Evolutionary conservation across 2,113 vertebrate genomes (phyloP), one percentile per base, ranked within the genome.

Genomic region (Toxotes jaculatrix): DNA sequence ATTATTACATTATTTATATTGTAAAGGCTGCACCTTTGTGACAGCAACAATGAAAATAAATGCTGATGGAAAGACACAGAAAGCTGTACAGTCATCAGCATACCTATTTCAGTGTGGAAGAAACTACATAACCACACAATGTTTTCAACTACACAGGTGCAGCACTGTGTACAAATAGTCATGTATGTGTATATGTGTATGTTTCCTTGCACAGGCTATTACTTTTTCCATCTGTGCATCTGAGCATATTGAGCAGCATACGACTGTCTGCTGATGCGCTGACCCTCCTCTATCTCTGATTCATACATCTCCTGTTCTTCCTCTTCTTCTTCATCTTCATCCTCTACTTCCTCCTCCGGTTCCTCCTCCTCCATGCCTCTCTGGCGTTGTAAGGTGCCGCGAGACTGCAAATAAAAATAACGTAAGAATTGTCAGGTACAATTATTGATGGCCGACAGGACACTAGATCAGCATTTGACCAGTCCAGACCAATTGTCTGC

Each of bases 171-270:
- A 5, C 4, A 31, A 4, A 14, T 7, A 8, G 13, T 42, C 9
- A 5, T 31, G 11, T 36, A 7, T 19, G 23, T 56, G 17, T 55
- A 4, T 27, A 10, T 67, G 21, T 49, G 4, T 27, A 1, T 36
- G 23, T 67, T 40, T 61, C 14, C 0, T 1, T 61, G 5, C 12
- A 36, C 9, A 40, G 43, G 3, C 6, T 49, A 3, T 47, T 79
- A 85, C 40, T 79, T 72, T 4, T 77, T 40, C 69, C 74, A 79
- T 77, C 84, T 83, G 67, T 21, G 79, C 47, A 49, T 86, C 69
- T 83, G 85, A 27, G 74, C 51, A 31, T 92, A 94, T 47, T 89
- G 86, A 77, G 90, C 77, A 59, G 92, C 90, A 1, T 94, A 94
- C 5, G 93, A 94, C 59, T 80, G 86, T 14, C 91, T 87, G 55